phyloP scores from a whole-genome alignment of 2,797 vertebrate species.

The Threskiornis aethiopicus region DNA sequence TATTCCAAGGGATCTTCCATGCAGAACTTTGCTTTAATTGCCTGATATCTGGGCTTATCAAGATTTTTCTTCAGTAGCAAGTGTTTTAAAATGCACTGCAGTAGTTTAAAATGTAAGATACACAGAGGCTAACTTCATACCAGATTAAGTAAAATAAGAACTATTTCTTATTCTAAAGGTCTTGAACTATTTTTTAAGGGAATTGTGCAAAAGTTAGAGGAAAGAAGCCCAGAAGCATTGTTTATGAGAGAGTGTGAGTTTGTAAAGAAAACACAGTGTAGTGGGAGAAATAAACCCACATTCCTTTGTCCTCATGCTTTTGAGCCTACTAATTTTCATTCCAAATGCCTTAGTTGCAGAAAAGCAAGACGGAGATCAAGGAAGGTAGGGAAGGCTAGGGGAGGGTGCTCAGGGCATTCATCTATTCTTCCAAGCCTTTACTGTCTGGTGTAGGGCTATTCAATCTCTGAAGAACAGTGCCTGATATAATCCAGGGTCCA shows the following conservation, averaged over 20 bases:
- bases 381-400: background rate
- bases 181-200: background rate
- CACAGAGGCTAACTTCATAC: background rate
- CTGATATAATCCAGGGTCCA: background rate
- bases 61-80: background rate
- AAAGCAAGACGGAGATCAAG: background rate
- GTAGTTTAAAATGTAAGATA: background rate
- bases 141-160: background rate
- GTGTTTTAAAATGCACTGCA: background rate
- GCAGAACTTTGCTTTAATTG: conserved; percentile 32
- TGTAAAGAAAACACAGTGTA: background rate
- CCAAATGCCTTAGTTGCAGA: background rate
- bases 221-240: background rate
- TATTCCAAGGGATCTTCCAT: background rate
- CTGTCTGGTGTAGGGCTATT: background rate
- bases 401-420: background rate
- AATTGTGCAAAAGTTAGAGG: background rate
- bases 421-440: background rate
- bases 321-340: background rate
- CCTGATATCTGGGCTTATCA: background rate
- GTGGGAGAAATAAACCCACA: background rate
- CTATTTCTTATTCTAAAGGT: background rate
- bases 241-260: background rate
- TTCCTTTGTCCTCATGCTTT: background rate
- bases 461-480: background rate